Conservation (phyloP, 2,888 invertebrate genomes). For the Drosophila robusta region DNA sequence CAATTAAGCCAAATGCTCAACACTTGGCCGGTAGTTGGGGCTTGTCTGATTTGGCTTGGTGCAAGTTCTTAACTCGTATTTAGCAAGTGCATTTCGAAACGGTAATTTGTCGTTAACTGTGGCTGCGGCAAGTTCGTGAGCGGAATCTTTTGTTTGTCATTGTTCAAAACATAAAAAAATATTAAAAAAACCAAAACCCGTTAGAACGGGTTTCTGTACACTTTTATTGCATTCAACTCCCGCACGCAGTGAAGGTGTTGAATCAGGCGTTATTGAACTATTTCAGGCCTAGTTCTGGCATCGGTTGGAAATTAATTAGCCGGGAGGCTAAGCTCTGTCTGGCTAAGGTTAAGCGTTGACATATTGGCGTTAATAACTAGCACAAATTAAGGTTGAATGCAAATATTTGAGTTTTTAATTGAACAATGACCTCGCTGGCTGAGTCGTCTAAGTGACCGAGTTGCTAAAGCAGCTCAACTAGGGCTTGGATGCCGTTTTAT, state of each 20-base stretch:
- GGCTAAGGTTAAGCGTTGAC: slow-evolving; percentile 34
- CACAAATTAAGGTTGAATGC: slow-evolving; percentile 61
- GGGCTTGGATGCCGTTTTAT: slow-evolving; percentile 1
- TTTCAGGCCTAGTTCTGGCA: slow-evolving; percentile 37
- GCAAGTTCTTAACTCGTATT: slow-evolving; percentile 68
- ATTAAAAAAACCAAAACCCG: slow-evolving; percentile 44
- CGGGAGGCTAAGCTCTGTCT: slow-evolving; percentile 19
- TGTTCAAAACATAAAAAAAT: not conserved
- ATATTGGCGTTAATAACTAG: slow-evolving; percentile 15
- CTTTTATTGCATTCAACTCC: slow-evolving; percentile 18
- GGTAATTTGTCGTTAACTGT: slow-evolving; percentile 77
- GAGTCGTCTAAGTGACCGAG: slow-evolving; percentile 5
- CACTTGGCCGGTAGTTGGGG: slow-evolving; percentile 22
- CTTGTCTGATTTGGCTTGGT: slow-evolving; percentile 54
- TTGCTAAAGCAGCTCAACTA: slow-evolving; percentile 33
- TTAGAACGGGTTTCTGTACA: slow-evolving; percentile 49
- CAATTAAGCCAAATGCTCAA: slow-evolving; percentile 33
- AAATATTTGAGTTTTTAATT: slow-evolving; percentile 49
- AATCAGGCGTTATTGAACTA: not conserved
- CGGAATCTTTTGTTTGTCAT: slow-evolving; percentile 66
- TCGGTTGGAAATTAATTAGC: slow-evolving; percentile 10
- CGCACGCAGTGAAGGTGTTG: slow-evolving; percentile 15
- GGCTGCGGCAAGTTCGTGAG: slow-evolving; percentile 65
- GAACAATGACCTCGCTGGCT: slow-evolving; percentile 17
- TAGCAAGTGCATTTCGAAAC: slow-evolving; percentile 77